Conservation (phyloP, 1,140 invertebrate species). For the Zelostemma sp. region DNA sequence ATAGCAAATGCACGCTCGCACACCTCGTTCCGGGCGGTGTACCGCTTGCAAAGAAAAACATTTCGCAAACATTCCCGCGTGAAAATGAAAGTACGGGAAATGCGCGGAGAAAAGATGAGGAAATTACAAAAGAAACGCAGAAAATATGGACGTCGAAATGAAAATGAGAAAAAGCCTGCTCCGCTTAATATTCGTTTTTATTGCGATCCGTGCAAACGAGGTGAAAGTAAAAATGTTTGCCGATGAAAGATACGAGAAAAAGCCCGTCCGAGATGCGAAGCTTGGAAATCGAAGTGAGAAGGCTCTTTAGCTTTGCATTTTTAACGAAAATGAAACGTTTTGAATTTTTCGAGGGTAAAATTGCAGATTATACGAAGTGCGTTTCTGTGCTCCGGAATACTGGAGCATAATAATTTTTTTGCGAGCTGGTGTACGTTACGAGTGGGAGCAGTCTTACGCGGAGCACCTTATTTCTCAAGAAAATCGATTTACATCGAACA, state of each 20-base stretch:
- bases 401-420: slow-evolving; percentile 24
- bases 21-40: neutral
- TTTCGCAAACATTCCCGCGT: neutral
- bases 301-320: slow-evolving; percentile 16
- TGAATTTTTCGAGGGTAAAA: slow-evolving; percentile 29
- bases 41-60: neutral
- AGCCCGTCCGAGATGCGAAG: slow-evolving; percentile 11
- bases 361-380: slow-evolving; percentile 28
- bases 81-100: neutral
- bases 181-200: no score
- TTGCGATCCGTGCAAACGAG: no score
- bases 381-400: slow-evolving; percentile 12
- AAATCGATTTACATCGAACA: slow-evolving; percentile 55
- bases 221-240: no score
- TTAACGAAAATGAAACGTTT: slow-evolving; percentile 17
- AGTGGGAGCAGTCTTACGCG: slow-evolving; percentile 9
- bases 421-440: slow-evolving; percentile 16
- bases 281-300: neutral
- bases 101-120: no score
- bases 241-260: no score
- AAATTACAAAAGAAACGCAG: no score
- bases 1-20: neutral
- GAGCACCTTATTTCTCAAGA: slow-evolving; percentile 32
- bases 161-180: no score
- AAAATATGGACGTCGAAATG: no score